A percentile compares a stretch with the other conserved stretches of the same genome.
These are phyloP conservation scores for Eulemur rufifrons DNA, from an alignment of 2,113 vertebrate species.

Conservation along the genomic window DNA sequence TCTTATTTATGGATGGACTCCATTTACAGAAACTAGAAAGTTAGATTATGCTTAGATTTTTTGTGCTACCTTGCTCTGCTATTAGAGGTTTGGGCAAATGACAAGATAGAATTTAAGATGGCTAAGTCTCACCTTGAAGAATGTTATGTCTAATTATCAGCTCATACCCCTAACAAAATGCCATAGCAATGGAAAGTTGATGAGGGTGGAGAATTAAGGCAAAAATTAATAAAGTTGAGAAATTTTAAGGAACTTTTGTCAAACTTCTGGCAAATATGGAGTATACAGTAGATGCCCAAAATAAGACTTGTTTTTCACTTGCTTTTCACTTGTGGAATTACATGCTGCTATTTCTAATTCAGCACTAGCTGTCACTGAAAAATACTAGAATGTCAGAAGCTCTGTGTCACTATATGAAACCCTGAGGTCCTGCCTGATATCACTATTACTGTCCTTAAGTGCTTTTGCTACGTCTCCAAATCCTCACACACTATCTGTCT, in stretches of 20 bases:
- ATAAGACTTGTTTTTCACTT: neutral
- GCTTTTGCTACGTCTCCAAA: neutral
- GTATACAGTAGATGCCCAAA: neutral
- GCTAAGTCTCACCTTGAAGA: neutral
- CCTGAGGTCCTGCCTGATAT: neutral
- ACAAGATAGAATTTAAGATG: neutral
- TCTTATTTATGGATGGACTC: neutral
- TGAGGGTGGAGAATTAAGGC: neutral
- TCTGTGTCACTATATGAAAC: neutral
- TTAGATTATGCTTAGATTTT: neutral
- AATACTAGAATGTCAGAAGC: neutral
- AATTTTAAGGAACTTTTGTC: neutral
- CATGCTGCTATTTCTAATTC: neutral
- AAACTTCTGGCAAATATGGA: neutral
- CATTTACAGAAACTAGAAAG: neutral
- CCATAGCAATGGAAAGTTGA: neutral
- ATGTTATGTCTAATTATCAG: neutral
- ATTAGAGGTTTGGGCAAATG: neutral
- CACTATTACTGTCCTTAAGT: neutral
- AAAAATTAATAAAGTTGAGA: neutral
- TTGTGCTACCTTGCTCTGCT: neutral
- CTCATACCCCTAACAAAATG: neutral
- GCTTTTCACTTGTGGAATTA: neutral
- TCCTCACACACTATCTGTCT: neutral
- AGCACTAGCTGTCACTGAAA: neutral